Evolutionary conservation across 2,797 vertebrate species (phyloP), one percentile per base, ranked within the genome.

Genomic region (Syngnathus rostellatus): DNA sequence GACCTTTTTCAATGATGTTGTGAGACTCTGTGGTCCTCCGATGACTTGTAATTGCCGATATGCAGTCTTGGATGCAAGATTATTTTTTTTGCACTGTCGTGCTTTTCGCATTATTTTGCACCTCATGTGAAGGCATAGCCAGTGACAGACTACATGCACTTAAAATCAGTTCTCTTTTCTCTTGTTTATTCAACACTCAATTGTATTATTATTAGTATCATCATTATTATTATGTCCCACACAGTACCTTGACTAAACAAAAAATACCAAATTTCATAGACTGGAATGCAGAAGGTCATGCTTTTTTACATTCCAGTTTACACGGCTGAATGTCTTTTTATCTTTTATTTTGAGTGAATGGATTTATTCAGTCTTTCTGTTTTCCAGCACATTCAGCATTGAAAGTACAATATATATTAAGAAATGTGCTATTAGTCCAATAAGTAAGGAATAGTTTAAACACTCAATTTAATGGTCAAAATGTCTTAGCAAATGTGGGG

Each of bases 41-140:
- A 37, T 58, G 45, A 46, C 57, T 70, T 0, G 25, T 8, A 17
- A 37, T 17, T 58, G 55, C 31, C 8, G 14, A 58, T 76, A 66
- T 71, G 58, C 67, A 74, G 76, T 87, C 74, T 81, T 73, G 69
- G 80, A 76, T 81, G 77, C 31, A 3, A 31, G 31, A 31, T 45
- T 87, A n/a, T 73, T 21, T 79, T 83, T 69, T 77, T 82, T 73
- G 88, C 88, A 90, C 88, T 88, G 82, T 87, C 77, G 67, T 81
- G 81, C 78, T 84, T 79, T 82, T 84, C 76, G 83, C 85, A 88
- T 86, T 70, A 78, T 88, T 90, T 90, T 89, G 90, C 90, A 89
- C 88, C 82, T 87, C 65, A 69, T 68, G 54, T 68, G 68, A 72
- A 67, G 71, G 67, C 74, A 25, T 63, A 45, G 73, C 39, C 51